phyloP scores from a whole-genome alignment of 1,140 invertebrate genomes.

The Trachymyrmex septentrionalis region DNA sequence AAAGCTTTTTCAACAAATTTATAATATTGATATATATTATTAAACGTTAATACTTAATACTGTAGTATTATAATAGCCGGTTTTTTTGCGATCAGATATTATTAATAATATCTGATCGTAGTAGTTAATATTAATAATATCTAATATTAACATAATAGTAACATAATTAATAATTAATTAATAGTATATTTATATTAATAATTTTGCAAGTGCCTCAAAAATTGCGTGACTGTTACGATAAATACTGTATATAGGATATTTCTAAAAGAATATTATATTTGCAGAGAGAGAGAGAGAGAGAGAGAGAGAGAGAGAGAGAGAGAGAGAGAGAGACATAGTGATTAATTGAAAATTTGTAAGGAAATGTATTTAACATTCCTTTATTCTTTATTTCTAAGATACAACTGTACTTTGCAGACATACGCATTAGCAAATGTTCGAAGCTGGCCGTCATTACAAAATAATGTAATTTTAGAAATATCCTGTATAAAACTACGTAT shows the following conservation, averaged over 20 bases:
- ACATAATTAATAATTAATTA: conserved; percentile 11
- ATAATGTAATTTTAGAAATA: conserved; percentile 34
- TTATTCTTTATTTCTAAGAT: neutral
- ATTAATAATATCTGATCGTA: too few species aligned
- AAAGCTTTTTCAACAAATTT: neutral
- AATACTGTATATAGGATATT: neutral
- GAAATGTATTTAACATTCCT: neutral
- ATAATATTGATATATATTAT: neutral
- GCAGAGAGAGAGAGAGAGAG: too few species aligned
- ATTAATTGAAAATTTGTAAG: neutral
- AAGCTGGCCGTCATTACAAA: neutral
- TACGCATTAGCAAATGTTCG: neutral
- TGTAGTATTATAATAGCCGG: neutral
- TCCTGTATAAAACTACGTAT: neutral
- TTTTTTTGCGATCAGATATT: neutral
- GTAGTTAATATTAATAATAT: conserved; percentile 2
- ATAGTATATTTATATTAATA: neutral
- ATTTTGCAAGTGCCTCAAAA: neutral
- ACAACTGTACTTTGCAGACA: too few species aligned
- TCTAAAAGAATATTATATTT: conserved; percentile 12
- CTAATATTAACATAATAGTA: neutral
- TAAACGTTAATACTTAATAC: neutral
- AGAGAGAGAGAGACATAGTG: too few species aligned
- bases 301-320: too few species aligned
- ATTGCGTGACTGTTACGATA: neutral